Evolutionary conservation across 1,140 invertebrate species (phyloP), one percentile per base, ranked within the genome.

Genomic region (Mya arenaria): DNA sequence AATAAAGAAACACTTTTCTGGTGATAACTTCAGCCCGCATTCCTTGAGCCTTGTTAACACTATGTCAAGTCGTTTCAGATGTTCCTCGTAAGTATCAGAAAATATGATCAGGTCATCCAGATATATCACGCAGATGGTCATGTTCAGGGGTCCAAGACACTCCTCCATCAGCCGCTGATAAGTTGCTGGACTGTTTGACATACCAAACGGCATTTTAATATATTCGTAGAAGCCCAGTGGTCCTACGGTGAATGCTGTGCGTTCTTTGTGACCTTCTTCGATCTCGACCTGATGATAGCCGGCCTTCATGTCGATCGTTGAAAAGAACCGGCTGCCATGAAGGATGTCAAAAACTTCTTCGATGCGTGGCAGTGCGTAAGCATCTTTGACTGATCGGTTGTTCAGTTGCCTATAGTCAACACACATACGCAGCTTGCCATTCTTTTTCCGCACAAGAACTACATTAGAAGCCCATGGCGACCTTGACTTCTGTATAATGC

Each of bases 401-500:
- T 66, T 66, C 25, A 66, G 25, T 37, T 32, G 28, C 5, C 63
- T 15, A 13, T 37, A 66, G n/a, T 66, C 63, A 25, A 66, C 63
- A 66, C 63, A 66, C 36, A 66, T 3, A 4, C 63, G 15, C 4
- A 66, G 23, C 28, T 66, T 66, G 15, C 63, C 37, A 15, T 73
- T 58, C 28, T 72, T 80, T 44, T 84, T 86, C 44, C 65, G 48
- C 19, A 63, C 48, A 17, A 83, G 44, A 6, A 74, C 55, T 17
- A 87, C 60, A 75, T 66, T 81, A 36, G 69, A 82, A 6, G 72
- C 28, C 62, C 55, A 66, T 8, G 32, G 63, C 15, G 63, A 66
- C 63, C 25, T 37, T 25, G 63, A 66, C 4, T 32, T 32, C 23
- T 23, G 36, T 15, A 66, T 66, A 10, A 66, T 66, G 2, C 63